A percentile compares a stretch with the other conserved stretches of the same genome.
These are phyloP conservation scores for Cataglyphis cursor DNA, from an alignment of 2,888 invertebrate species.

Conservation along the genomic window DNA sequence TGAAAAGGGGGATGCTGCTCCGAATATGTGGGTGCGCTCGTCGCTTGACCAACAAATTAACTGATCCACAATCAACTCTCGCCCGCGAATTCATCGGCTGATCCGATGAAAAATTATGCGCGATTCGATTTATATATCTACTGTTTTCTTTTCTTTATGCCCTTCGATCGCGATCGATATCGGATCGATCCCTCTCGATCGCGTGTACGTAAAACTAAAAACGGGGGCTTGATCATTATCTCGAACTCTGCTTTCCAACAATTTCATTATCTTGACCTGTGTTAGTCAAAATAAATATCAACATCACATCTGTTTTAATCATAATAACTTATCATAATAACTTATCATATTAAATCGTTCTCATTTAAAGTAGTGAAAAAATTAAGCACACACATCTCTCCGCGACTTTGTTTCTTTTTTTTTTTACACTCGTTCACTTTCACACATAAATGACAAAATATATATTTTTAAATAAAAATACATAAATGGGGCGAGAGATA, in stretches of 20 bases:
- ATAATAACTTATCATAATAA: not conserved
- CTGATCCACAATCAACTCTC: constrained; percentile 15
- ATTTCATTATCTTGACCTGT: not conserved
- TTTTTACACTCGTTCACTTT: constrained; percentile 11
- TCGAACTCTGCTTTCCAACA: constrained; percentile 21
- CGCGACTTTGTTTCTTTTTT: not conserved
- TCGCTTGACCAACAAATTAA: constrained; percentile 30
- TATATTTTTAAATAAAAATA: constrained; percentile 35
- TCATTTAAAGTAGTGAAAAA: not conserved
- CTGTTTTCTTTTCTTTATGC: constrained; percentile 36
- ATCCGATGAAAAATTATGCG: not conserved
- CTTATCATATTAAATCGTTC: not conserved
- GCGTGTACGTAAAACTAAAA: constrained; percentile 32
- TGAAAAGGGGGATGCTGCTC: constrained; percentile 14
- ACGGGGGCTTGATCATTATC: constrained; percentile 25
- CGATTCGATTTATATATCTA: constrained; percentile 44
- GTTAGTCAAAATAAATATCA: not conserved
- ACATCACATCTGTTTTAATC: not conserved
- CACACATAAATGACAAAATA: not conserved
- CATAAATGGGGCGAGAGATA: not conserved
- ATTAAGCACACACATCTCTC: not conserved
- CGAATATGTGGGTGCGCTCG: constrained; percentile 5
- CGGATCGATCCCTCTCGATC: constrained; percentile 43
- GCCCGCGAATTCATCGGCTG: constrained; percentile 16
- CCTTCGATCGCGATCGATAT: constrained; percentile 51